phyloP scores from a whole-genome alignment of 2,113 vertebrate genomes.

The Phrynocephalus versicolor region DNA sequence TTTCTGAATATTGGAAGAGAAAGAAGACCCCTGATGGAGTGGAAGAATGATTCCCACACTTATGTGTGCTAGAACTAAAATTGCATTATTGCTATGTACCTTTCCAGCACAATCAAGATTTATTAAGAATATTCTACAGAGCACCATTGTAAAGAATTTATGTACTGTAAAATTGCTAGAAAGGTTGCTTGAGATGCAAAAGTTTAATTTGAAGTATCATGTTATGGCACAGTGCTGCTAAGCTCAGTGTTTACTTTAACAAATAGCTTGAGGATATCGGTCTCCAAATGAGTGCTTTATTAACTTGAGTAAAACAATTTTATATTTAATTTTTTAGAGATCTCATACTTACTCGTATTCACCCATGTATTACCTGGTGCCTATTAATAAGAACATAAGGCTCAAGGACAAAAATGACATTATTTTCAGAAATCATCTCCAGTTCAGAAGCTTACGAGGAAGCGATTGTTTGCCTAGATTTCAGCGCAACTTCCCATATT shows the following conservation, averaged over 20 bases:
- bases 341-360: conserved; percentile 38
- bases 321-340: conserved; percentile 17
- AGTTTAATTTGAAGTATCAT: conserved; percentile 78
- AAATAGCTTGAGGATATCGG: conserved; percentile 70
- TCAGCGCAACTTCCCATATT: conserved; percentile 28
- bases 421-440: conserved; percentile 14
- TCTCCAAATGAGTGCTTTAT: conserved; percentile 69
- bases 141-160: conserved; percentile 74
- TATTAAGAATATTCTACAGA: conserved; percentile 74
- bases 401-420: neutral
- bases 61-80: conserved; percentile 63
- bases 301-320: conserved; percentile 65
- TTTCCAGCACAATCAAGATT: conserved; percentile 76
- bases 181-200: conserved; percentile 78
- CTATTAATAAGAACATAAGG: conserved; percentile 23
- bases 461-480: conserved; percentile 6
- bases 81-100: conserved; percentile 58
- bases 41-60: conserved; percentile 33
- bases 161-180: conserved; percentile 76
- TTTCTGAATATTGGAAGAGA: conserved; percentile 36
- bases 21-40: conserved; percentile 40
- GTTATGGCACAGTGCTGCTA: conserved; percentile 65
- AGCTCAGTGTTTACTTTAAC: conserved; percentile 73
- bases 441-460: neutral
- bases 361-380: conserved; percentile 32